Base-by-base conservation (phyloP, 2,113 vertebrate species). In the Stigmatopora nigra region DNA sequence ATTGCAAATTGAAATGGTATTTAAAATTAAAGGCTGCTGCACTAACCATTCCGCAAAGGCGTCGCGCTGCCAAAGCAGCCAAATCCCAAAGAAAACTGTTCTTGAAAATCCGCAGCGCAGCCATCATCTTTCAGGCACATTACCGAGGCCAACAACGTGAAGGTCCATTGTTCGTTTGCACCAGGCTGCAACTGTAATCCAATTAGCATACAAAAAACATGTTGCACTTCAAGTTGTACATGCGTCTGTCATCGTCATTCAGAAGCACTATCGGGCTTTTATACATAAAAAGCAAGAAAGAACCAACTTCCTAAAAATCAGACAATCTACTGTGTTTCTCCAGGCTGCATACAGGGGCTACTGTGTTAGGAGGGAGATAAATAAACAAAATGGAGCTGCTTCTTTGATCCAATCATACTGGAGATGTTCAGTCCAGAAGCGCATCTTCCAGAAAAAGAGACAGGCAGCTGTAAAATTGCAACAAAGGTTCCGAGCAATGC, bases 121-220 rank as follows among this genome's bases (percentile, higher is more conserved):
- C 81, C 2, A 0, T 80, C 16, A 19, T 84, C 10, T 82, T 95
- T 57, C 92, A 92, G 38, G 75, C 71, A 5, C 66, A 66, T 4
- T 65, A 83, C 17, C 82, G 87, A 68, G 86, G 59, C 1, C 6
- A 56, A 2, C 81, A 61, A 80, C 75, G 5, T 89, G 94, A 59
- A 86, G 8, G 53, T 74, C 59, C 3, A 38, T 94, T n/a, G 52
- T 9, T 0, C 2, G 0, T 3, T 78, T 87, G 83, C 87, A 89
- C 13, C 61, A 13, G 31, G 92, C 94, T 66, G 92, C 92, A 58
- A 73, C 84, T 19, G 44, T 72, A 19, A 92, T 97, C 72, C 92
- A 93, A 78, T 83, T 80, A 0, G 46, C 0, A 0, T 93, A 92
- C 69, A 92, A 84, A 75, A 92, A 89, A 86, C 84, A 91, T 63